Conservation (phyloP, 2,888 invertebrate species). For the Hirtodrosophila trivittata region DNA sequence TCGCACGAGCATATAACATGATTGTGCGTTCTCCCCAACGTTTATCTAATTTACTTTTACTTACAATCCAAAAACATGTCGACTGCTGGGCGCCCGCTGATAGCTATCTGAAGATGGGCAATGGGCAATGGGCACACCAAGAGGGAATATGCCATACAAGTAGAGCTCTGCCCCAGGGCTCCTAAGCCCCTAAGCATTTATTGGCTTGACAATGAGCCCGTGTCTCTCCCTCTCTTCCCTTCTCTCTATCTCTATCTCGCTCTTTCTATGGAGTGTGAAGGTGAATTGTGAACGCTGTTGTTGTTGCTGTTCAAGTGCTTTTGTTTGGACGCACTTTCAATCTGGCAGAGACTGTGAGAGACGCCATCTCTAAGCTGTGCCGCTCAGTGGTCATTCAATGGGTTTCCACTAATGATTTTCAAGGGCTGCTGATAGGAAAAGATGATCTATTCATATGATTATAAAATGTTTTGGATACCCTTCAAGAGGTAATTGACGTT, state of each 20-base stretch:
- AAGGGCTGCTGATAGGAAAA: slow-evolving; percentile 50
- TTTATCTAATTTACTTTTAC: slow-evolving; percentile 78
- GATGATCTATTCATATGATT: slow-evolving; percentile 24
- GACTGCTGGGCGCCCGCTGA: slow-evolving; percentile 62
- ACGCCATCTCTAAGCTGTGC: slow-evolving; percentile 24
- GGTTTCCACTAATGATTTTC: slow-evolving; percentile 59
- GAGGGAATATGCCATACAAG: too few relatives aligned
- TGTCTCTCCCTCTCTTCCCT: slow-evolving; percentile 25
- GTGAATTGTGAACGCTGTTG: slow-evolving; percentile 40
- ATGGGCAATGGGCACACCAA: slow-evolving; percentile 9
- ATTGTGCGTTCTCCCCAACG: slow-evolving; percentile 64
- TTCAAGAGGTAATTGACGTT: too few relatives aligned
- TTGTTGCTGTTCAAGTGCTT: slow-evolving; percentile 35
- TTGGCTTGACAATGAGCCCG: slow-evolving; percentile 77
- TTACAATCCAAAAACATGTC: slow-evolving; percentile 57
- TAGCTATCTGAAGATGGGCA: slow-evolving; percentile 51
- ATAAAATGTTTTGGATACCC: slow-evolving; percentile 3
- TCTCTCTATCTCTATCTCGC: neutral
- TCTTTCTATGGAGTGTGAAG: slow-evolving; percentile 34
- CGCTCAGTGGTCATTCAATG: slow-evolving; percentile 24
- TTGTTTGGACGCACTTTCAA: slow-evolving; percentile 8
- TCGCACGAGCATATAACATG: slow-evolving; percentile 38
- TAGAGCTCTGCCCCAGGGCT: slow-evolving; percentile 10
- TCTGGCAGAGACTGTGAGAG: neutral
- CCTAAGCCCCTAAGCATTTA: slow-evolving; percentile 42